A percentile compares a stretch with the other conserved stretches of the same genome.
phyloP scores from a whole-genome alignment of 2,888 invertebrate genomes.

The Sphinx pinastri region DNA sequence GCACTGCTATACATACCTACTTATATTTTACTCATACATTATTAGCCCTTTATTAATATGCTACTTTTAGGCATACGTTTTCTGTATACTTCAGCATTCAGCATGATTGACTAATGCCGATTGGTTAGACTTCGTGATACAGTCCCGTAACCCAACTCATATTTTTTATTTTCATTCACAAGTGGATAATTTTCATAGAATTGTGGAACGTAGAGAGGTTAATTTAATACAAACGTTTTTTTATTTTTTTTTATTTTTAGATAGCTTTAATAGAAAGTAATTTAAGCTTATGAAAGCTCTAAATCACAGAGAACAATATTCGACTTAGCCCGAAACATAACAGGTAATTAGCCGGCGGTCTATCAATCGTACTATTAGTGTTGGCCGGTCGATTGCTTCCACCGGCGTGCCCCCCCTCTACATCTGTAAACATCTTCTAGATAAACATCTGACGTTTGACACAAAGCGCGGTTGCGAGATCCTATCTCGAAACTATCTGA shows the following conservation, averaged over 20 bases:
- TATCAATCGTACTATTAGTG: slow-evolving; percentile 66
- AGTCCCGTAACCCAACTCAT: too few species aligned
- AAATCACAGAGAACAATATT: background rate
- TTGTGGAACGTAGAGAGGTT: background rate
- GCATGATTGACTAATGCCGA: too few species aligned
- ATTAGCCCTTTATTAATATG: too few species aligned
- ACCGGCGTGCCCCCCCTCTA: slow-evolving; percentile 76
- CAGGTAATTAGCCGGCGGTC: slow-evolving; percentile 72
- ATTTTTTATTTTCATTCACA: too few species aligned
- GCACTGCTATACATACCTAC: too few species aligned
- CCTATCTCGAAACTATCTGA: slow-evolving; percentile 78
- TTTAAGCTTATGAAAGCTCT: background rate
- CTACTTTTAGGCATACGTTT: too few species aligned
- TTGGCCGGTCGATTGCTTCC: slow-evolving; percentile 71
- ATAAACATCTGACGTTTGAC: slow-evolving; percentile 83
- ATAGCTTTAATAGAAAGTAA: background rate
- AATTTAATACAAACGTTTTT: background rate
- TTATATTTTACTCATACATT: too few species aligned
- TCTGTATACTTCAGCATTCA: too few species aligned
- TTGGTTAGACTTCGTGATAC: too few species aligned
- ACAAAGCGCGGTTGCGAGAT: slow-evolving; percentile 83
- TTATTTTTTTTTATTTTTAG: background rate
- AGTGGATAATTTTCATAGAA: too few species aligned
- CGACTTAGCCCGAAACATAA: slow-evolving; percentile 47
- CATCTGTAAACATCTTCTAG: slow-evolving; percentile 82